phyloP scores from a whole-genome alignment of 1,140 invertebrate species.

The Cheumatopsyche charites region DNA sequence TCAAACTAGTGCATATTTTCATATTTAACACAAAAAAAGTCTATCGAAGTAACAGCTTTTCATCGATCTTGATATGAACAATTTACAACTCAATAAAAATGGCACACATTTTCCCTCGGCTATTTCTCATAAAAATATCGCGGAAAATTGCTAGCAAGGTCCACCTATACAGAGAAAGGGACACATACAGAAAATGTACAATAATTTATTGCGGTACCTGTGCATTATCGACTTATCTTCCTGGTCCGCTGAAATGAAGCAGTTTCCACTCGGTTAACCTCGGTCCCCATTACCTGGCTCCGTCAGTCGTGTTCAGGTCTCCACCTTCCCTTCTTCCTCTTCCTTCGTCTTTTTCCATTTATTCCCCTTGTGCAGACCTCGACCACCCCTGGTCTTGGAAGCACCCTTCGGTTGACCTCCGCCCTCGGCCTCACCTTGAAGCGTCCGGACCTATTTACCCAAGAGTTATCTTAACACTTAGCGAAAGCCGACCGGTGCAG shows the following conservation, averaged over 20 bases:
- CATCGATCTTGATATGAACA: not conserved
- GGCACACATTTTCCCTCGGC: not conserved
- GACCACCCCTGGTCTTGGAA: not conserved
- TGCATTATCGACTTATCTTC: constrained; percentile 46
- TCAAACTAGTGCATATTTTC: too few species aligned
- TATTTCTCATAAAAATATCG: too few species aligned
- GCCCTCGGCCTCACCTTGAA: constrained; percentile 36
- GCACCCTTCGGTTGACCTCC: constrained; percentile 29
- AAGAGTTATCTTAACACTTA: constrained; percentile 42
- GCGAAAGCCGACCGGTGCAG: constrained; percentile 24
- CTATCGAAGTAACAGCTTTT: not conserved
- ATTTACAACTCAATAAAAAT: constrained; percentile 1
- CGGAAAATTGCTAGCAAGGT: too few species aligned
- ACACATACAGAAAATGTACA: constrained; percentile 6
- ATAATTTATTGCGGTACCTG: constrained; percentile 45
- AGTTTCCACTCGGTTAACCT: constrained; percentile 47
- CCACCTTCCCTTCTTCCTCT: constrained; percentile 16
- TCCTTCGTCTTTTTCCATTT: not conserved
- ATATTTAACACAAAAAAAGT: too few species aligned
- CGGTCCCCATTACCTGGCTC: constrained; percentile 45
- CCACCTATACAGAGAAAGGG: too few species aligned
- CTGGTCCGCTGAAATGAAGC: constrained; percentile 46
- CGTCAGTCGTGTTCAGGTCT: constrained; percentile 32
- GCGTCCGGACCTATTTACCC: constrained; percentile 29
- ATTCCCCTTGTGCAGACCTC: not conserved